Percentiles rank a stretch among this genome's conserved stretches.
Conservation (phyloP, 2,113 vertebrate genomes). For the Pardalotus punctatus region DNA sequence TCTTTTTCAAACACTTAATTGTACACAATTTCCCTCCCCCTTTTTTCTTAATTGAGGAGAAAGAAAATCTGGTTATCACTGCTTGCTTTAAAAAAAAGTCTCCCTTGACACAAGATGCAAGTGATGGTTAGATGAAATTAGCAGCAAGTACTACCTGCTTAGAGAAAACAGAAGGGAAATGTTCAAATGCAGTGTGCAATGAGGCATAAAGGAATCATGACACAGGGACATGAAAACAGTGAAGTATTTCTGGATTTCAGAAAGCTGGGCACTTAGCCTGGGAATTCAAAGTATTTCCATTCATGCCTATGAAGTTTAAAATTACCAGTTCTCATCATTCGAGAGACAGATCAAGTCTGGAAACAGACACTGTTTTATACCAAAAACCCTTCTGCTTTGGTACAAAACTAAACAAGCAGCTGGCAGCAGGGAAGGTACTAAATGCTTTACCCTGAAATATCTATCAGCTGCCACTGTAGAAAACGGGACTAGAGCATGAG, state of each 20-base stretch:
- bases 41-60: neutral
- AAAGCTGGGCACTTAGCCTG: neutral
- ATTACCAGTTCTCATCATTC: neutral
- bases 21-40: rapidly evolving
- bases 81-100: neutral
- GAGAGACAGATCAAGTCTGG: neutral
- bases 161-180: slow-evolving; percentile 3
- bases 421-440: neutral
- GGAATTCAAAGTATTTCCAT: neutral
- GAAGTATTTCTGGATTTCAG: neutral
- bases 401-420: neutral
- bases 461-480: neutral
- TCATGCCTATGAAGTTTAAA: neutral
- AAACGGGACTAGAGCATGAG: neutral
- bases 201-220: neutral
- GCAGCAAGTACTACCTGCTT: neutral
- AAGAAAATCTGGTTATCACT: neutral
- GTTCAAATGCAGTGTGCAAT: neutral
- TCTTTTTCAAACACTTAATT: neutral
- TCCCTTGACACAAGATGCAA: neutral
- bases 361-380: neutral
- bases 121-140: neutral
- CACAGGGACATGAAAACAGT: neutral
- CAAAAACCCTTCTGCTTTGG: neutral
- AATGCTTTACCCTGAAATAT: neutral